Conservation (phyloP, 2,888 invertebrate species). For the Zaprionus bogoriensis region DNA sequence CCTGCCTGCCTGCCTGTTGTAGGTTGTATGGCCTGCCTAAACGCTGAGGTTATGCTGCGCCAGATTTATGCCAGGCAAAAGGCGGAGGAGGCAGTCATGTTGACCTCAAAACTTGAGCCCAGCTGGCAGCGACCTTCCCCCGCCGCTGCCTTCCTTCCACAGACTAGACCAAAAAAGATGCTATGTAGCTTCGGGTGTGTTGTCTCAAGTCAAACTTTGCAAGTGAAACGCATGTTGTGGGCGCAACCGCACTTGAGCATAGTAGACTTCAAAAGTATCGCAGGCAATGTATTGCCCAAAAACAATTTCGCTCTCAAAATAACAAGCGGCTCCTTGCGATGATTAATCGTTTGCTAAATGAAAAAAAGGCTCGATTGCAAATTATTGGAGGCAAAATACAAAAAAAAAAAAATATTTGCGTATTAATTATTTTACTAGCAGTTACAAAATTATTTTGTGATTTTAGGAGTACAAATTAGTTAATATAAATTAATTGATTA, state of each 20-base stretch:
- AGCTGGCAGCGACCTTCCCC: too few species aligned
- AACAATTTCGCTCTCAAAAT: neutral
- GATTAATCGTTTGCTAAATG: too few species aligned
- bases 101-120: slow-evolving; percentile 66
- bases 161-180: neutral
- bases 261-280: neutral
- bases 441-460: neutral
- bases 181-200: neutral
- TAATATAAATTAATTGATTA: too few species aligned
- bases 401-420: too few species aligned
- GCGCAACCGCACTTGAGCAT: neutral
- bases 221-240: slow-evolving; percentile 4
- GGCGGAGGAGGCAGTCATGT: slow-evolving; percentile 39
- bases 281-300: neutral
- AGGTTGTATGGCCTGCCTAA: neutral
- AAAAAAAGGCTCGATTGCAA: too few species aligned
- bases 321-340: too few species aligned
- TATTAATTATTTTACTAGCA: too few species aligned
- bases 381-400: too few species aligned
- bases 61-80: slow-evolving; percentile 62
- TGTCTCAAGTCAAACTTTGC: slow-evolving; percentile 22
- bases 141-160: neutral
- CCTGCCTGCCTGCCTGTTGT: neutral
- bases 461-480: neutral
- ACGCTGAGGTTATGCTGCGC: slow-evolving; percentile 18